phyloP scores from a whole-genome alignment of 2,888 invertebrate genomes.

The Odontothrips loti region DNA sequence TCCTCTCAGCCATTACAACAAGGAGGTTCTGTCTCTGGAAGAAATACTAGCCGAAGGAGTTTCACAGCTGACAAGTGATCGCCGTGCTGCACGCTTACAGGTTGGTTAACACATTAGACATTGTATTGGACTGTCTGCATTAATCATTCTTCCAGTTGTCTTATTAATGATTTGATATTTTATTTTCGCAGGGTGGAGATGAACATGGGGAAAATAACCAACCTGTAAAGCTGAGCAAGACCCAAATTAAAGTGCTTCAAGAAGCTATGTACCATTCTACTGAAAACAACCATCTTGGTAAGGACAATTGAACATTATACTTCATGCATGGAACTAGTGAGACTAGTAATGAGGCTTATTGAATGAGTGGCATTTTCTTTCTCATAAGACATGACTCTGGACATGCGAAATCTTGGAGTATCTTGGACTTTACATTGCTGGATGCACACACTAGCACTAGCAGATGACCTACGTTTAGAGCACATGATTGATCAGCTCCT shows the following conservation, averaged over 20 bases:
- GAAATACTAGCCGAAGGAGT: constrained; percentile 85
- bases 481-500: constrained; percentile 82
- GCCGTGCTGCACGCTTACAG: constrained; percentile 41
- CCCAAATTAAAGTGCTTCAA: constrained; percentile 77
- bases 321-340: background rate
- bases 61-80: constrained; percentile 40
- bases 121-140: background rate
- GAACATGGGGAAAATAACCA: constrained; percentile 34
- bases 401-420: constrained; percentile 77
- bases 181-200: constrained; percentile 33
- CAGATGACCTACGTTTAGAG: constrained; percentile 77
- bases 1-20: constrained; percentile 60
- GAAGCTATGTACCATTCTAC: constrained; percentile 94
- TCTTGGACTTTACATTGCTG: constrained; percentile 91
- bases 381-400: constrained; percentile 73
- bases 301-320: constrained; percentile 34
- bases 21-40: constrained; percentile 77
- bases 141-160: background rate
- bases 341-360: constrained; percentile 23
- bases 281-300: constrained; percentile 82
- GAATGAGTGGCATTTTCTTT: constrained; percentile 29
- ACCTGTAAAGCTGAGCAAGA: constrained; percentile 58
- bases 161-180: background rate
- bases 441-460: constrained; percentile 83
- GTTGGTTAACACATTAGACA: constrained; percentile 35